phyloP scores from a whole-genome alignment of 2,797 vertebrate genomes.

The Thaleichthys pacificus region DNA sequence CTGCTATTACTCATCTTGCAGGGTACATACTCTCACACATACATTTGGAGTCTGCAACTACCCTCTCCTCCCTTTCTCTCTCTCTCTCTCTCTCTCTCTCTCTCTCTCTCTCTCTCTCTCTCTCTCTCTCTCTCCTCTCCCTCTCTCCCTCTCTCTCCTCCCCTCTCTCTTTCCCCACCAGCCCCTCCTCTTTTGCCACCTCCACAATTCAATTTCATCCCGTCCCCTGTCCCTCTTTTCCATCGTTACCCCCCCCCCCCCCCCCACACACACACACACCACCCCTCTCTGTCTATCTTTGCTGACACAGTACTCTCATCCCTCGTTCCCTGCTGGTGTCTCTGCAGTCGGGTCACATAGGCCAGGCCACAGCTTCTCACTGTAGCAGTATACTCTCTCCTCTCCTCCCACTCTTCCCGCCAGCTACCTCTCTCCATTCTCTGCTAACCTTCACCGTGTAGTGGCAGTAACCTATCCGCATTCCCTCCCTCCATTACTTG shows the following conservation, averaged over 20 bases:
- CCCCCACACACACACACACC: too few species aligned
- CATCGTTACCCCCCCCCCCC: too few species aligned
- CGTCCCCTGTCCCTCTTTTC: slow-evolving; percentile 1
- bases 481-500: background rate
- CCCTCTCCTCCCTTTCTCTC: slow-evolving; percentile 21
- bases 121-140: background rate
- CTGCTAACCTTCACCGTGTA: slow-evolving; percentile 10
- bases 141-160: slow-evolving; percentile 27
- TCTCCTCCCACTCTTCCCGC: slow-evolving; percentile 9
- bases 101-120: slow-evolving; percentile 27
- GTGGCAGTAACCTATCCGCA: background rate
- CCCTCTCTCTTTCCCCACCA: background rate
- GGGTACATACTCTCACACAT: slow-evolving; percentile 10
- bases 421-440: background rate
- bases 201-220: too few species aligned
- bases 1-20: background rate
- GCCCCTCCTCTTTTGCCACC: too few species aligned
- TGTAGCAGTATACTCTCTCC: background rate
- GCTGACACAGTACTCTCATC: slow-evolving; percentile 46
- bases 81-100: slow-evolving; percentile 13
- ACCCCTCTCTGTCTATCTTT: slow-evolving; percentile 36
- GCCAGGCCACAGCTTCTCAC: slow-evolving; percentile 43
- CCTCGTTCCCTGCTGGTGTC: slow-evolving; percentile 45
- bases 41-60: background rate
- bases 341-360: slow-evolving; percentile 46